Conservation (phyloP, 1,140 invertebrate species). For the Diorhabda elongata region DNA sequence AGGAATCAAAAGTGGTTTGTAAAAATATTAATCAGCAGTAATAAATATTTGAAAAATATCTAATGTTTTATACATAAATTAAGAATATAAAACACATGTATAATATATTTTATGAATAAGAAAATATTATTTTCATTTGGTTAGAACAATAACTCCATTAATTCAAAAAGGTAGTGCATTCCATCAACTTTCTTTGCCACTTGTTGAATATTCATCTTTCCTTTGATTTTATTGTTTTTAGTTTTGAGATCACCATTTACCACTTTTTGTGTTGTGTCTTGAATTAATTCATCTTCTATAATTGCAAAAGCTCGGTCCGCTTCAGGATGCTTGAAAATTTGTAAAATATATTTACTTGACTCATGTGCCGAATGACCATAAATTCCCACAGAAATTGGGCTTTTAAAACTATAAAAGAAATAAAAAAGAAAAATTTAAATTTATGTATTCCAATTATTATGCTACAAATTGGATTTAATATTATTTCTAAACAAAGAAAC, state of each 20-base stretch:
- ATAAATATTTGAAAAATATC: too few relatives aligned
- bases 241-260: background rate
- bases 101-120: too few relatives aligned
- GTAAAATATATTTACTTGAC: background rate
- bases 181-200: background rate
- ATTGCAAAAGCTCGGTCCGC: constrained; percentile 3
- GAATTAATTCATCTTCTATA: background rate
- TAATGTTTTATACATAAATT: too few relatives aligned
- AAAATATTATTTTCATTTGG: too few relatives aligned
- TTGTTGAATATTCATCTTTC: background rate
- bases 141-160: too few relatives aligned
- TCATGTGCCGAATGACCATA: constrained; percentile 6
- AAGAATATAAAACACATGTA: too few relatives aligned
- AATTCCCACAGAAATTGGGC: constrained; percentile 3
- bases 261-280: background rate
- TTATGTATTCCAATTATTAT: background rate
- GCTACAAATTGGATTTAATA: background rate
- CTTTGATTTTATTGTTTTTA: background rate
- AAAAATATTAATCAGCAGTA: too few relatives aligned
- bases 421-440: background rate
- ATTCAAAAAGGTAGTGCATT: background rate
- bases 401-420: background rate
- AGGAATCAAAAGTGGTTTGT: too few relatives aligned
- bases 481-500: background rate
- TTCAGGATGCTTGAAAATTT: constrained; percentile 1